Evolutionary conservation across 1,140 invertebrate genomes (phyloP).

Genomic region (Aphelenchoides fujianensis): DNA sequence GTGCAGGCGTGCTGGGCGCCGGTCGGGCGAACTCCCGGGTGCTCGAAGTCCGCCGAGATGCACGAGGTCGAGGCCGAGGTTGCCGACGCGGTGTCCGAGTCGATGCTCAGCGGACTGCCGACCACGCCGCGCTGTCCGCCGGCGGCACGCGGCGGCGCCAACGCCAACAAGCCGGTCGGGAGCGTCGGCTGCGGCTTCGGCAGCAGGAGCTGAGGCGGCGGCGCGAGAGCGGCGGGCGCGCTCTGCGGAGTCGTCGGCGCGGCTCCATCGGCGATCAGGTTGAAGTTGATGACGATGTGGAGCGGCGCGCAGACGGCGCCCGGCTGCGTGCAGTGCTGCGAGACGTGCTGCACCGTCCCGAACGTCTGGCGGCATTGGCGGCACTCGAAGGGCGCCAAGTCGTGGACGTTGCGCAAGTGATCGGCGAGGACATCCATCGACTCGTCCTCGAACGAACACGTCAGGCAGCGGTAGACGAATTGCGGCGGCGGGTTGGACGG

Average conservation of each 20-base stretch:
- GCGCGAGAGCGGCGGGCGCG: no score
- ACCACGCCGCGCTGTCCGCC: conserved; percentile 1
- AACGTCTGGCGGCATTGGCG: conserved; percentile 35
- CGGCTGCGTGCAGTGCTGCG: conserved; percentile 31
- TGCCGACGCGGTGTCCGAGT: conserved; percentile 24
- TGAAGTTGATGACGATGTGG: conserved; percentile 44
- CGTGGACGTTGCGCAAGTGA: conserved; percentile 44
- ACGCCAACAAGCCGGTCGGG: conserved; percentile 6
- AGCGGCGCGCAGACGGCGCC: conserved; percentile 22
- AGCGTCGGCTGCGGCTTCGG: neutral
- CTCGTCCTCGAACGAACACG: conserved; percentile 52
- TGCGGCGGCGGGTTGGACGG: conserved; percentile 11
- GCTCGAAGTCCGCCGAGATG: neutral
- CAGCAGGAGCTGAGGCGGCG: no score
- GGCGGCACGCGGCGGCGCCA: no score
- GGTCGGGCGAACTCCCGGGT: no score
- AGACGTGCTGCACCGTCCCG: conserved; percentile 32
- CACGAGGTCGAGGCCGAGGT: conserved; percentile 9
- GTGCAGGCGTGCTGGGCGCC: conserved; percentile 16
- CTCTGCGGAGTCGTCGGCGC: neutral
- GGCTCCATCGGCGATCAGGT: conserved; percentile 2
- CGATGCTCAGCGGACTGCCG: conserved; percentile 19
- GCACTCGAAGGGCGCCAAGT: conserved; percentile 44
- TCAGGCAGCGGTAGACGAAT: conserved; percentile 37
- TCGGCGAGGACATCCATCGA: conserved; percentile 33